phyloP scores from a whole-genome alignment of 2,113 vertebrate genomes.

The Zosterops japonicus region DNA sequence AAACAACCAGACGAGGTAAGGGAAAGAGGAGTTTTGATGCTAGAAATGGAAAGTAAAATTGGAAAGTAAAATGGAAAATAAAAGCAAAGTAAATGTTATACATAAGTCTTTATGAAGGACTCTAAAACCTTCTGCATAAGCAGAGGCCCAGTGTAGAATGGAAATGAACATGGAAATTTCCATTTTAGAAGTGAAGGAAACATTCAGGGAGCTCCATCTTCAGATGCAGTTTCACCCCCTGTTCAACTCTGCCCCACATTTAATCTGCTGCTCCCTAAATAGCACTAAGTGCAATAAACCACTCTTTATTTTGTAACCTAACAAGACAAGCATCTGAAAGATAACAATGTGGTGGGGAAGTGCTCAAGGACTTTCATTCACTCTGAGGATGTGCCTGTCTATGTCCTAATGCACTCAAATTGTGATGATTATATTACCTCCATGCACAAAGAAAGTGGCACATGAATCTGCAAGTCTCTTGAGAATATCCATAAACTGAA shows the following conservation, averaged over 20 bases:
- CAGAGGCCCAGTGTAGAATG: background rate
- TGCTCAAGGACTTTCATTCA: background rate
- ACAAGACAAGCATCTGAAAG: background rate
- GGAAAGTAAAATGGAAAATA: too few relatives aligned
- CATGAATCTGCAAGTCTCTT: background rate
- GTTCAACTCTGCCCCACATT: background rate
- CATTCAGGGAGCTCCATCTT: background rate
- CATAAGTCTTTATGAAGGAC: background rate
- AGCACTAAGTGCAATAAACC: background rate
- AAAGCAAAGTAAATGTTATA: background rate
- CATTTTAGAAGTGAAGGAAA: background rate
- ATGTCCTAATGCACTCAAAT: background rate
- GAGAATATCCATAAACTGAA: rapidly evolving
- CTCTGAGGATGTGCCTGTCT: background rate
- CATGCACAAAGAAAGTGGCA: background rate
- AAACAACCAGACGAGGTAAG: background rate
- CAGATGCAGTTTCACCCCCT: background rate
- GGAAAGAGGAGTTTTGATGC: background rate
- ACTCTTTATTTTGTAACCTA: background rate
- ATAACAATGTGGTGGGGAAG: background rate
- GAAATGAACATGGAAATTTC: background rate
- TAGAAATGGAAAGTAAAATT: background rate
- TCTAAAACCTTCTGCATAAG: background rate
- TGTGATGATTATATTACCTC: background rate
- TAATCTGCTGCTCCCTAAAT: background rate